Evolutionary conservation across 30 jellyfish, hydroid and myxozoan genomes (phyloP).

Genomic region (Rhopilema esculentum): DNA sequence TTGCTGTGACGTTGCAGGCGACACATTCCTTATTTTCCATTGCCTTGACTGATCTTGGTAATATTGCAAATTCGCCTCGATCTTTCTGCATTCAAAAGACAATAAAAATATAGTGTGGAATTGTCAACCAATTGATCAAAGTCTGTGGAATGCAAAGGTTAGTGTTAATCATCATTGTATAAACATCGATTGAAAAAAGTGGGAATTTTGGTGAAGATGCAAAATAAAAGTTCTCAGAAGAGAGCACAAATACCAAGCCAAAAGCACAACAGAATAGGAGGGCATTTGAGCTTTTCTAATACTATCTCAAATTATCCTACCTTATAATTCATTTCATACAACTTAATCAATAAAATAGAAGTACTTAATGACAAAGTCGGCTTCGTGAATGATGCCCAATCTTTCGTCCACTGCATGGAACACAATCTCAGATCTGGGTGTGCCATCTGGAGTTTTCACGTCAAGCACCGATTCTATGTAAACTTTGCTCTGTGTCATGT

Average conservation of each 20-base stretch:
- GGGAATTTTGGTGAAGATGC: not conserved
- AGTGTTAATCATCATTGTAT: not conserved
- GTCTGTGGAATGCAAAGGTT: no score
- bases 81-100: not conserved
- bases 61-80: conserved; percentile 2
- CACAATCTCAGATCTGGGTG: conserved; percentile 63
- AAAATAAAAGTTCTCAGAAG: not conserved
- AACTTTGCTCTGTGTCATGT: conserved; percentile 47
- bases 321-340: no score
- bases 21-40: conserved; percentile 39
- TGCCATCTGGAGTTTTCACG: conserved; percentile 44
- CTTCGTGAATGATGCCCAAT: conserved; percentile 48
- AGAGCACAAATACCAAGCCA: not conserved
- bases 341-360: not conserved
- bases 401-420: conserved; percentile 64
- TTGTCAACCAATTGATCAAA: no score
- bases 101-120: not conserved
- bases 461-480: conserved; percentile 52
- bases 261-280: no score
- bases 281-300: no score
- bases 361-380: conserved; percentile 33
- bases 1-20: conserved; percentile 11
- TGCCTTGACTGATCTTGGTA: conserved; percentile 8
- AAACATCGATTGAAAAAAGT: not conserved
- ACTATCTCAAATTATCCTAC: no score